Evolutionary conservation across 2,888 invertebrate genomes (phyloP).

Genomic region (Ichneumon xanthorius): DNA sequence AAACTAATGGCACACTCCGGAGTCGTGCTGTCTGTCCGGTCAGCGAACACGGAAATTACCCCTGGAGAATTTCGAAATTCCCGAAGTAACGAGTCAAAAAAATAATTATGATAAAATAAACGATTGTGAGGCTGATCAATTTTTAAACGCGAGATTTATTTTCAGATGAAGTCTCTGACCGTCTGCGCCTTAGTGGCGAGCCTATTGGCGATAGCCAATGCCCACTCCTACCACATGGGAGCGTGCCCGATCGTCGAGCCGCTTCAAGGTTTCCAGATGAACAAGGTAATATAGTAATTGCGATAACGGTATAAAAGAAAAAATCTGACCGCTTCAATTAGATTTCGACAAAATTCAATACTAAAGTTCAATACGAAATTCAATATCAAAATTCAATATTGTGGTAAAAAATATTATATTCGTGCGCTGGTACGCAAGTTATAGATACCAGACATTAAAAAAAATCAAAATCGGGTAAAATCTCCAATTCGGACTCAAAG

Average conservation of each 20-base stretch:
- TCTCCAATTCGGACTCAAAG: too few species aligned
- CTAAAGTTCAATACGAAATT: constrained; percentile 4
- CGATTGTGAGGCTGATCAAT: neutral
- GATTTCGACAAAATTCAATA: too few species aligned
- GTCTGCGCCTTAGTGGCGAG: constrained; percentile 69
- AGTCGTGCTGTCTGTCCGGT: constrained; percentile 30
- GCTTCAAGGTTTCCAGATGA: constrained; percentile 90
- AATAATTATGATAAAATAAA: neutral
- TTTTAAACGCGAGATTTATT: neutral
- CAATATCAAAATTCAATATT: neutral
- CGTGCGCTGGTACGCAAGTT: too few species aligned
- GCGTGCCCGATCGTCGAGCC: constrained; percentile 91
- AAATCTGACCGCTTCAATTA: neutral
- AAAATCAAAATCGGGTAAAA: too few species aligned
- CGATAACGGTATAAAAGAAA: neutral
- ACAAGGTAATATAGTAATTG: constrained; percentile 86
- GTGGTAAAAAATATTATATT: too few species aligned
- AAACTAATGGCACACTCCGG: constrained; percentile 32
- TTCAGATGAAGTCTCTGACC: constrained; percentile 73
- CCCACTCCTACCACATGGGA: constrained; percentile 91
- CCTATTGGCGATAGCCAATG: constrained; percentile 73
- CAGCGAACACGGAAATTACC: constrained; percentile 32
- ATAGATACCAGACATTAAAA: too few species aligned
- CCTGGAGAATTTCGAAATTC: neutral
- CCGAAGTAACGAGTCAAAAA: neutral